A percentile compares a stretch with the other conserved stretches of the same genome.
Conservation (phyloP, 2,888 invertebrate species). For the Aromia moschata region DNA sequence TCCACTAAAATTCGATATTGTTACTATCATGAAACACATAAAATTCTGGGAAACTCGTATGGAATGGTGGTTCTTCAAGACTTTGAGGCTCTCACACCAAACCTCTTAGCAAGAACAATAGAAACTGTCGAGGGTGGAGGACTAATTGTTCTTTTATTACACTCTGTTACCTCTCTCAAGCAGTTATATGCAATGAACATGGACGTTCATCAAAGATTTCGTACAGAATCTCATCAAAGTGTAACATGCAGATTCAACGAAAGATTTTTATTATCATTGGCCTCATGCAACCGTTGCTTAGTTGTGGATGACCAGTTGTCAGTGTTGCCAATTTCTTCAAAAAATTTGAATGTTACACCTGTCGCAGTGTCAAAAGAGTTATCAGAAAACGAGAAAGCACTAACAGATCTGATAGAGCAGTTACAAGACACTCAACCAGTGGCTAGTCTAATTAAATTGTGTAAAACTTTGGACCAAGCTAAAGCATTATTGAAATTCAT, state of each 20-base stretch:
- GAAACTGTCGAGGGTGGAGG: conserved; percentile 94
- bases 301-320: conserved; percentile 95
- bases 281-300: conserved; percentile 86
- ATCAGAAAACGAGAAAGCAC: conserved; percentile 67
- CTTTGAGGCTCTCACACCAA: conserved; percentile 94
- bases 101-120: conserved; percentile 93
- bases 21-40: conserved; percentile 97
- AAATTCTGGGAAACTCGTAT: conserved; percentile 96
- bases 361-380: conserved; percentile 67
- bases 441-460: conserved; percentile 86
- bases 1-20: conserved; percentile 97
- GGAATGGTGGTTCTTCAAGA: conserved; percentile 85
- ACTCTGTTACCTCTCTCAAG: conserved; percentile 85
- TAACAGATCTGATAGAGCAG: conserved; percentile 81
- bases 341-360: conserved; percentile 82
- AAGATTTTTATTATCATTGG: conserved; percentile 89
- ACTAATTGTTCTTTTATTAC: conserved; percentile 86
- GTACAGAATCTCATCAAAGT: conserved; percentile 94
- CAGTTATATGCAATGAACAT: conserved; percentile 96
- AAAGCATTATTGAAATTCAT: conserved; percentile 92
- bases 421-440: conserved; percentile 92
- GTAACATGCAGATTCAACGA: conserved; percentile 96
- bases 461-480: conserved; percentile 94
- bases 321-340: conserved; percentile 91
- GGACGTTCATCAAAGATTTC: conserved; percentile 96